These are phyloP conservation scores for Mormyrops boulengeri DNA, from an alignment of 2,797 vertebrate genomes.

Conservation along the genomic window DNA sequence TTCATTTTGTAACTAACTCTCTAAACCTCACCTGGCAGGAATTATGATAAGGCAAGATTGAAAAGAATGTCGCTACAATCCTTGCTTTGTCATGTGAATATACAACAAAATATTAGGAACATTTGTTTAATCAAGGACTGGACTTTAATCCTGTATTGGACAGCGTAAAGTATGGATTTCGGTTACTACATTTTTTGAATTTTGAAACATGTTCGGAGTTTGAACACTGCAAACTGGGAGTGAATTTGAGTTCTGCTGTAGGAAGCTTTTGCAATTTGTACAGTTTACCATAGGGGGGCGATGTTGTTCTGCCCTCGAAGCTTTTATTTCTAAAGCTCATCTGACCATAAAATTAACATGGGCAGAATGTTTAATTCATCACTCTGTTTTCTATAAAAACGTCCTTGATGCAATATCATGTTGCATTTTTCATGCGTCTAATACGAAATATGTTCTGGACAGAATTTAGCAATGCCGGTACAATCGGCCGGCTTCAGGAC, in stretches of 20 bases:
- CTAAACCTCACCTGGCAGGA: not conserved
- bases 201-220: not conserved
- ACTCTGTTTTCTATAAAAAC: not conserved
- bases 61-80: not conserved
- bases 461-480: not conserved
- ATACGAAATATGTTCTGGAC: not conserved
- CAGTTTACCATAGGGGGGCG: conserved; percentile 4
- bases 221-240: not conserved
- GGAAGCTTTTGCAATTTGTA: not conserved
- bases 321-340: not conserved
- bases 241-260: not conserved
- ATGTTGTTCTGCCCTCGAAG: not conserved
- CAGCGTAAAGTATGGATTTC: not conserved
- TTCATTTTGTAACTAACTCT: not conserved
- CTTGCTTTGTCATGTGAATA: not conserved
- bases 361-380: conserved; percentile 3
- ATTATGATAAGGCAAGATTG: not conserved
- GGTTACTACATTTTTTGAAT: not conserved
- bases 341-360: not conserved
- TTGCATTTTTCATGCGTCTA: not conserved
- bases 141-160: not conserved
- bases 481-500: not conserved
- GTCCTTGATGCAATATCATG: not conserved
- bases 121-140: not conserved
- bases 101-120: not conserved